Conservation (phyloP, 2,888 invertebrate genomes). For the Phrixothrix hirtus region DNA sequence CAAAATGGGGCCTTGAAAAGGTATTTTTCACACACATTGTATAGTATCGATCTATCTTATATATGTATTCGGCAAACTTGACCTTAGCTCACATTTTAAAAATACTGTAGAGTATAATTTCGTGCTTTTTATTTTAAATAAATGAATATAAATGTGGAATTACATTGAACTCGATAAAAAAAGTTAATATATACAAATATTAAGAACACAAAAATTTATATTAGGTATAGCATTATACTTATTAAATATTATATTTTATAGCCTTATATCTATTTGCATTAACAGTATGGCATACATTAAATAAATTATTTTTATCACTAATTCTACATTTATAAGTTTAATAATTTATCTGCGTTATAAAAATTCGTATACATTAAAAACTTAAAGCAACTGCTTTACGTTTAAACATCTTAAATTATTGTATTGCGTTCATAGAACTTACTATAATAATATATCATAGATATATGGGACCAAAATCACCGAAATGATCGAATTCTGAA, state of each 20-base stretch:
- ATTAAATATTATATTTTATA: conserved; percentile 12
- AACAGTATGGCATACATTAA: conserved; percentile 6
- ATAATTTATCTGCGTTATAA: neutral
- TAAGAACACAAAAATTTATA: neutral
- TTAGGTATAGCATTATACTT: neutral
- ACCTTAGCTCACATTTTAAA: too few relatives aligned
- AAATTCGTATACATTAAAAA: neutral
- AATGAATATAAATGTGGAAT: too few relatives aligned
- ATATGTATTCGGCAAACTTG: too few relatives aligned
- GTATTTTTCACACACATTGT: too few relatives aligned
- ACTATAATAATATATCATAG: conserved; percentile 93
- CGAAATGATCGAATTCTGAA: conserved; percentile 44
- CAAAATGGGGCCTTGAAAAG: too few relatives aligned
- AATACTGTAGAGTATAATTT: too few relatives aligned
- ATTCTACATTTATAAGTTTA: conserved; percentile 6
- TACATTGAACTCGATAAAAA: conserved; percentile 1
- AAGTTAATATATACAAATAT: conserved; percentile 7
- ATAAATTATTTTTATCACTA: conserved; percentile 5
- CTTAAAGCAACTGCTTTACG: neutral
- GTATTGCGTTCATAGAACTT: conserved; percentile 87
- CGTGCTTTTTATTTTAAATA: too few relatives aligned
- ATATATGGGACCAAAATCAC: conserved; percentile 88
- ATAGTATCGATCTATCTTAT: too few relatives aligned
- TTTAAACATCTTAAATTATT: neutral
- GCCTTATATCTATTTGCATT: neutral